phyloP scores from a whole-genome alignment of 2,888 invertebrate species.

The Augochlorella aurata region DNA sequence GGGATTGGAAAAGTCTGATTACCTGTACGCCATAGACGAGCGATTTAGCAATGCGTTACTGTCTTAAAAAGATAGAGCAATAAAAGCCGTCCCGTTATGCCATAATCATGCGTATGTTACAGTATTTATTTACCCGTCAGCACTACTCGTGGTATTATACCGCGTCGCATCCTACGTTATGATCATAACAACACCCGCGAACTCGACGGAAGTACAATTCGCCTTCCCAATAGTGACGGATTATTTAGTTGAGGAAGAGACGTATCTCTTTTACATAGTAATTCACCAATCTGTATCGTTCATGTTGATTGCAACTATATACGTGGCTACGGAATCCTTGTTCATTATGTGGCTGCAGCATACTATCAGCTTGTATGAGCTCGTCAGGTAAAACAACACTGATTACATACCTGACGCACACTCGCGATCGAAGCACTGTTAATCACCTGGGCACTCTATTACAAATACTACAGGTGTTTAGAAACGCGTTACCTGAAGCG shows the following conservation, averaged over 20 bases:
- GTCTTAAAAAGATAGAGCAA: not conserved
- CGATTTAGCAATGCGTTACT: not conserved
- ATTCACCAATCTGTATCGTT: not conserved
- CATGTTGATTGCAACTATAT: not conserved
- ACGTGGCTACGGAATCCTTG: not conserved
- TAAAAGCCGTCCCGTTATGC: accelerated
- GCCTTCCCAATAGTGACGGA: not conserved
- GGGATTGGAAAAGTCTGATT: not conserved
- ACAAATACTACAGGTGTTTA: not conserved
- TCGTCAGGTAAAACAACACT: not conserved
- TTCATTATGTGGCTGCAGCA: not conserved
- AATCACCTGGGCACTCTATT: not conserved
- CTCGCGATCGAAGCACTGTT: too few relatives aligned
- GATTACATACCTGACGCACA: too few relatives aligned
- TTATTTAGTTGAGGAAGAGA: not conserved
- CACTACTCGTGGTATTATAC: not conserved
- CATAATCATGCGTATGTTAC: not conserved
- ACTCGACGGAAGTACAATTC: not conserved
- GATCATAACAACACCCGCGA: not conserved
- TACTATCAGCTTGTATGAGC: not conserved
- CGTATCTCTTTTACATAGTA: not conserved
- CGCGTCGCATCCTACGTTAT: not conserved
- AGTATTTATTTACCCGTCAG: constrained; percentile 11
- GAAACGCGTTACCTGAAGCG: too few relatives aligned
- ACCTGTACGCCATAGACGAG: not conserved